phyloP scores from a whole-genome alignment of 1,140 invertebrate genomes.

The Penaeus chinensis region DNA sequence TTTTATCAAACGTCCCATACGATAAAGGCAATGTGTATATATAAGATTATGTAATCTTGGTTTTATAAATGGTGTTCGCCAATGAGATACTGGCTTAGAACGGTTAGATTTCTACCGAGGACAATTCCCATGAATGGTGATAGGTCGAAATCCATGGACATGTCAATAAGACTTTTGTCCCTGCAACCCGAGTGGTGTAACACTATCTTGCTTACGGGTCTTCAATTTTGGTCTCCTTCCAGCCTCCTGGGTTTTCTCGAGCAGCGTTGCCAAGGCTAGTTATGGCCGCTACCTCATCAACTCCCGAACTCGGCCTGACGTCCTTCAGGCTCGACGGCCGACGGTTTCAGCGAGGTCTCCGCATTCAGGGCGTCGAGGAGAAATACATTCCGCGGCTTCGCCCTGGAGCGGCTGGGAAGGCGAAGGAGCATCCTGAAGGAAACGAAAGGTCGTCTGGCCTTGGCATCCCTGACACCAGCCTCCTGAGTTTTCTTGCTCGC shows the following conservation, averaged over 20 bases:
- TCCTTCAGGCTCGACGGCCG: background rate
- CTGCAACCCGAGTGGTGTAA: slow-evolving; percentile 26
- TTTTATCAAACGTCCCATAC: too few species aligned
- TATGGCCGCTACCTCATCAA: too few species aligned
- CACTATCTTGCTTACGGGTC: slow-evolving; percentile 47
- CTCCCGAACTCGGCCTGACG: too few species aligned
- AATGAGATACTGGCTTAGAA: slow-evolving; percentile 51
- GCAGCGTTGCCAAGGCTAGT: slow-evolving; percentile 38
- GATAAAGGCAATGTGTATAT: too few species aligned
- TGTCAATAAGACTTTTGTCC: background rate
- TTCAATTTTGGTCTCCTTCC: slow-evolving; percentile 61
- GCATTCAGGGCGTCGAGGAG: background rate
- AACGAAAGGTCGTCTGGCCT: slow-evolving; percentile 24
- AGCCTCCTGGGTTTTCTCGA: slow-evolving; percentile 57
- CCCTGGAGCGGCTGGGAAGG: too few species aligned
- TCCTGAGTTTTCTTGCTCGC: slow-evolving; percentile 60
- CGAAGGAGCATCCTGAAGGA: background rate
- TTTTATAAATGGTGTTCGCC: slow-evolving; percentile 53
- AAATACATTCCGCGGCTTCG: too few species aligned
- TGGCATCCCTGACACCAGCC: slow-evolving; percentile 48
- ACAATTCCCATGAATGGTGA: slow-evolving; percentile 32
- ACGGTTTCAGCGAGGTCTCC: background rate
- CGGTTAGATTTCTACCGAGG: slow-evolving; percentile 17
- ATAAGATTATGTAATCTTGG: background rate
- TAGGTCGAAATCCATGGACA: background rate